Conservation (phyloP, 2,113 vertebrate species). For the Calonectris borealis region DNA sequence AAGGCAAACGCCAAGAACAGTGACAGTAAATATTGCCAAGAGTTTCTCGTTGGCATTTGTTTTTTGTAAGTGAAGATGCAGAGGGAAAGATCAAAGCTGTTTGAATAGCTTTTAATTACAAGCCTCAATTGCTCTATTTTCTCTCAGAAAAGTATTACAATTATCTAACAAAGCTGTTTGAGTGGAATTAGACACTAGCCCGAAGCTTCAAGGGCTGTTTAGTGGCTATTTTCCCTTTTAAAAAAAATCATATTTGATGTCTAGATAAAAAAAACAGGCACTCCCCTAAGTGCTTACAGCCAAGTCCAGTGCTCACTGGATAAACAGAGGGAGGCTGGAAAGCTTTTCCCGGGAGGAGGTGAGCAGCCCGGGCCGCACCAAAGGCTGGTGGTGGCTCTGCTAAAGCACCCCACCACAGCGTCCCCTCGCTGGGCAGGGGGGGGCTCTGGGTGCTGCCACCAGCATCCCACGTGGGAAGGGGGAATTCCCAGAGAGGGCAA, state of each 20-base stretch:
- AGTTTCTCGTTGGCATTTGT: background rate
- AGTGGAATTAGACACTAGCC: conserved; percentile 11
- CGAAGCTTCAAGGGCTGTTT: background rate
- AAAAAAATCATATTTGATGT: background rate
- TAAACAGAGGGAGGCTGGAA: background rate
- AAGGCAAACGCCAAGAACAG: background rate
- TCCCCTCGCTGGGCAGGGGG: background rate
- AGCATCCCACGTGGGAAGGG: background rate
- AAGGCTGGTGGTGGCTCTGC: background rate
- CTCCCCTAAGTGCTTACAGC: background rate
- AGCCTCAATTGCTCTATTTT: conserved; percentile 41
- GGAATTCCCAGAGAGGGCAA: background rate
- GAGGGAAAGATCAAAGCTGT: conserved; percentile 43
- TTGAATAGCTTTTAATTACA: conserved; percentile 54
- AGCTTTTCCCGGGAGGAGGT: background rate
- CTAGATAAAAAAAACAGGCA: background rate
- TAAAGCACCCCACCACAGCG: fast-evolving
- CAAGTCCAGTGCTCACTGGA: background rate
- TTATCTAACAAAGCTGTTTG: conserved; percentile 3
- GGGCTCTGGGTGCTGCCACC: background rate
- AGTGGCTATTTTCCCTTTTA: background rate
- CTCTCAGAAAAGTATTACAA: conserved; percentile 24
- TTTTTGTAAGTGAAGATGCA: background rate
- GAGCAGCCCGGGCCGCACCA: background rate
- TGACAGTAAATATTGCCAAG: background rate